These are phyloP conservation scores for Bembecia ichneumoniformis DNA, from an alignment of 2,888 invertebrate genomes.

Conservation along the genomic window DNA sequence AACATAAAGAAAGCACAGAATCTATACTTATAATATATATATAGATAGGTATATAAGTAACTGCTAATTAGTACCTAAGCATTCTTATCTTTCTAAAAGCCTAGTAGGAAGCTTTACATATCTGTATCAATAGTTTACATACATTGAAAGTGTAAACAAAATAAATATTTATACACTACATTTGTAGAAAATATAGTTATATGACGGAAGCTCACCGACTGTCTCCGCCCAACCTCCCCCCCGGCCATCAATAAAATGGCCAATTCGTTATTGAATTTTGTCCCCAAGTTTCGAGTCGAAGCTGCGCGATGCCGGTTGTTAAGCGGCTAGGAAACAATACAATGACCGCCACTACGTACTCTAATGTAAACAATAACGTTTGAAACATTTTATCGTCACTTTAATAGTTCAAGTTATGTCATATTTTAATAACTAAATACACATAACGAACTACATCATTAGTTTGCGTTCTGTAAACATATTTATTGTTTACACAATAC, in stretches of 20 bases:
- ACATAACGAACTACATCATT: conserved; percentile 27
- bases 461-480: conserved; percentile 40
- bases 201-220: conserved; percentile 61
- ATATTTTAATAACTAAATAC: conserved; percentile 47
- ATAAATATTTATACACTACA: conserved; percentile 17
- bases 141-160: conserved; percentile 38
- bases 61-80: background rate
- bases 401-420: conserved; percentile 64
- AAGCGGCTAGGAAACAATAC: conserved; percentile 43
- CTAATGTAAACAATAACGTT: conserved; percentile 53
- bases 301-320: conserved; percentile 67
- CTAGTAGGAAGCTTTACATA: too few relatives aligned
- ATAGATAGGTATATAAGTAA: background rate
- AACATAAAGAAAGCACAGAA: background rate
- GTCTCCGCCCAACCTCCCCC: conserved; percentile 69
- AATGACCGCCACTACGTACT: conserved; percentile 39
- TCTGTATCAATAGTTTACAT: background rate
- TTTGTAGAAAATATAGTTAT: conserved; percentile 27
- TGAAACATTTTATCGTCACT: conserved; percentile 21
- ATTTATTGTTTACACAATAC: conserved; percentile 19
- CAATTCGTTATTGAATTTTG: conserved; percentile 72
- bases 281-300: conserved; percentile 56
- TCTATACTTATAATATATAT: background rate
- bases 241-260: conserved; percentile 73
- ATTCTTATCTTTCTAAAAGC: background rate